Percentiles rank a stretch among this genome's conserved stretches.
These are phyloP conservation scores for Agrilus cyanescens DNA, from an alignment of 2,888 invertebrate species.

Conservation along the genomic window DNA sequence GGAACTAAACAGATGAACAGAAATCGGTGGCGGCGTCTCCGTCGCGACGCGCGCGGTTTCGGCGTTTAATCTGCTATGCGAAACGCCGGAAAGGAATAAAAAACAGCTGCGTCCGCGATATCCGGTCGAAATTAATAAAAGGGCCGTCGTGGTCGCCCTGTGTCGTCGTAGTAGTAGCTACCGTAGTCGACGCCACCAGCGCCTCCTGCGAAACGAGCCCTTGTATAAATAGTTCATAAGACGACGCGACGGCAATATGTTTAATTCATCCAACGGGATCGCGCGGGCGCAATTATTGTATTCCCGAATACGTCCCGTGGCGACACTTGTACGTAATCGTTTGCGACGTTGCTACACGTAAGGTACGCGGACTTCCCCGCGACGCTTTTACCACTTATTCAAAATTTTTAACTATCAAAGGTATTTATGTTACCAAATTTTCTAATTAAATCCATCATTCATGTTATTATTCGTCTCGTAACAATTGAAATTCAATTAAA, in stretches of 20 bases:
- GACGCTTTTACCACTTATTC: no score
- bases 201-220: slow-evolving; percentile 18
- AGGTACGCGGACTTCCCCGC: no score
- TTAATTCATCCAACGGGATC: slow-evolving; percentile 28
- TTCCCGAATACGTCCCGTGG: slow-evolving; percentile 38
- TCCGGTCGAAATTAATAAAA: slow-evolving; percentile 24
- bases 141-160: slow-evolving; percentile 10
- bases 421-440: no score
- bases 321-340: slow-evolving; percentile 53
- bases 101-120: slow-evolving; percentile 22
- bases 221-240: slow-evolving; percentile 20
- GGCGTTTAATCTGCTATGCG: no score
- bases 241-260: slow-evolving; percentile 24
- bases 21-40: slow-evolving; percentile 8
- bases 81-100: slow-evolving; percentile 12
- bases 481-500: no score
- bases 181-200: background rate
- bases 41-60: background rate
- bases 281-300: slow-evolving; percentile 38
- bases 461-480: no score
- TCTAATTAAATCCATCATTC: no score
- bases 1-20: background rate
- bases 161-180: background rate
- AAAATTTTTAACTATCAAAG: no score
- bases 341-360: slow-evolving; percentile 25